Base-by-base conservation (phyloP, 2,888 invertebrate genomes). In the Tetropium fuscum region DNA sequence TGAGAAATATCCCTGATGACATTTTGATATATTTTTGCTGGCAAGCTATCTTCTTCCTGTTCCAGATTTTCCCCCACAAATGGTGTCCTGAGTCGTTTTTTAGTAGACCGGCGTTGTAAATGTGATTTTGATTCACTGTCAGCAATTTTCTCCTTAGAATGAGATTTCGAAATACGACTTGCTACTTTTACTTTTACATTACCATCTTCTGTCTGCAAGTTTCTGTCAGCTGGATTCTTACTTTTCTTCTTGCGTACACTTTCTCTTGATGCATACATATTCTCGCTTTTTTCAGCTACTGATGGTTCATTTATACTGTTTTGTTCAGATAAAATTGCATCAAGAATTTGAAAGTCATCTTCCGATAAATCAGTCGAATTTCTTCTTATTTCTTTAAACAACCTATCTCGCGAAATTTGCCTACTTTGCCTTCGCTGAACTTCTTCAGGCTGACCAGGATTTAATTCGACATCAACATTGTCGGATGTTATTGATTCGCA, bases 301-400 rank as follows among this genome's bases (percentile, higher is more conserved):
- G 11, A 20, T 30, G 44, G 40, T 25, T 57, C 53, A 56, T 60
- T 58, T 57, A 47, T 38, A 16, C 59, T 48, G 54, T 60, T 57
- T 57, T 76, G 63, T 53, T 69, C 62, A 47, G 61, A 25, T 5
- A 66, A 15, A 79, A 84, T 82, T 62, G 82, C 84, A 69, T 85
- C 85, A 36, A 87, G 80, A 75, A 86, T 84, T 78, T 86, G 85
- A 63, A 49, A 48, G 10, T 72, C 84, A 77, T 87, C 87, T 75
- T 87, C 86, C 36, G 84, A 84, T 65, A 87, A 80, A 70, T 87
- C 87, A 69, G 85, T 81, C 0, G 87, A 87, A 72, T 84, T 85
- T 70, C 87, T 81, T 72, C 86, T 81, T 44, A 86, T 75, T 47
- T 78, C 74, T 43, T 77, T 76, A 15, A 81, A 63, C 11, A 80